phyloP scores from a whole-genome alignment of 2,113 vertebrate species.

The Cyanistes caeruleus region DNA sequence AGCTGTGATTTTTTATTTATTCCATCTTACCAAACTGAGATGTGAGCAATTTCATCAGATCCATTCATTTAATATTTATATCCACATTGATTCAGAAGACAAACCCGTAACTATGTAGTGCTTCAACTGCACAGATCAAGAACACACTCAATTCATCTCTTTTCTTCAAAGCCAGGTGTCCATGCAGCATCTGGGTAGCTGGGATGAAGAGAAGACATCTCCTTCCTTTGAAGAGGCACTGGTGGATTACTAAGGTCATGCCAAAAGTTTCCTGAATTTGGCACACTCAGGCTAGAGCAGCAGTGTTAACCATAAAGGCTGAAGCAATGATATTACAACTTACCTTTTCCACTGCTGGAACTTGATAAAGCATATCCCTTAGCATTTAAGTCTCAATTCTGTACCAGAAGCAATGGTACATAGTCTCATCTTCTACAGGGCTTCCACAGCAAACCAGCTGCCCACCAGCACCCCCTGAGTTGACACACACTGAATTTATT shows the following conservation, averaged over 20 bases:
- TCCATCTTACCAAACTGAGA: background rate
- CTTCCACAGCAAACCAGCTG: background rate
- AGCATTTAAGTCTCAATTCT: background rate
- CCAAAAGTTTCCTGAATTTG: background rate
- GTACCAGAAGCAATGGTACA: background rate
- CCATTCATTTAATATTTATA: constrained; percentile 33
- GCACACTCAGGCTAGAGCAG: background rate
- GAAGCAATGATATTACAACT: background rate
- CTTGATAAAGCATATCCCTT: background rate
- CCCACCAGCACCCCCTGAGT: background rate
- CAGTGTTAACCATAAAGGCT: background rate
- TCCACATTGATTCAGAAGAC: background rate
- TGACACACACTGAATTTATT: background rate
- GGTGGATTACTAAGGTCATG: background rate
- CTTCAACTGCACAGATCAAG: background rate
- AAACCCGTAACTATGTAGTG: background rate
- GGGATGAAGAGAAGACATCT: background rate
- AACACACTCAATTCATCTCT: background rate
- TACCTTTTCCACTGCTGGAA: background rate
- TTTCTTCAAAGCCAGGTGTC: background rate
- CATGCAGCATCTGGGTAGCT: background rate
- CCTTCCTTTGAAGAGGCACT: background rate
- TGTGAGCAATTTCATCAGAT: background rate
- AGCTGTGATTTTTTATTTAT: background rate
- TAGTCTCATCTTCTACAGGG: background rate